Base-by-base conservation (phyloP, 2,888 invertebrate species). In the Polydrusus cervinus region DNA sequence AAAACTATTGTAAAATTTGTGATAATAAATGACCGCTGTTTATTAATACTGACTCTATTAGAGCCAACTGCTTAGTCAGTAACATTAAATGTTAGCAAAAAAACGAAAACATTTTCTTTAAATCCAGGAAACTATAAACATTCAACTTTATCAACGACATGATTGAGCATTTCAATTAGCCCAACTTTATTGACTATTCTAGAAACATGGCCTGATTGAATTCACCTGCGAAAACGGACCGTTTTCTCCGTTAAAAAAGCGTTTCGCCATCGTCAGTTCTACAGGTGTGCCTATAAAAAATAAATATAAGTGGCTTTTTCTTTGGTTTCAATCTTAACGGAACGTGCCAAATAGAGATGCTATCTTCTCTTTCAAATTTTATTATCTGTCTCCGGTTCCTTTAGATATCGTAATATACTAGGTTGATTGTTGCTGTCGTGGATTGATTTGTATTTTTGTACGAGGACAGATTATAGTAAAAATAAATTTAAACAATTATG, bases 321-420 rank as follows among this genome's bases (percentile, higher is more conserved):
- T 62, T 74, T 53, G 43, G 69, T 55, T 69, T 64, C 61, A 68
- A 73, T 74, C 64, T 61, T 68, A 74, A 69, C 69, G 74, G 74
- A 74, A 74, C 74, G 74, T 74, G 74, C 74, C 68, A 74, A 74
- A 74, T 60, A 45, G 43, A 55, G 69, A 69, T 74, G 47, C 47
- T 69, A 74, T 74, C 62, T 53, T 6, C 7, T 11, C 18, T 53
- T 62, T 38, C 68, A 64, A 53, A 69, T 69, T 74, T 68, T 64
- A 69, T 69, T 74, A 68, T 74, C 74, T 74, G 51, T 69, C 60
- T 74, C 64, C 74, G 74, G 57, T 66, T 72, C 72, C 60, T 66
- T 66, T 38, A 40, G 72, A 66, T 57, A 45, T n/a, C 16, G 18
- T 64, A 20, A 30, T 62, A 64, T 53, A 40, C 51, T 34, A 30